Base-by-base conservation (phyloP, 2,888 invertebrate genomes). In the Apamea crenata region DNA sequence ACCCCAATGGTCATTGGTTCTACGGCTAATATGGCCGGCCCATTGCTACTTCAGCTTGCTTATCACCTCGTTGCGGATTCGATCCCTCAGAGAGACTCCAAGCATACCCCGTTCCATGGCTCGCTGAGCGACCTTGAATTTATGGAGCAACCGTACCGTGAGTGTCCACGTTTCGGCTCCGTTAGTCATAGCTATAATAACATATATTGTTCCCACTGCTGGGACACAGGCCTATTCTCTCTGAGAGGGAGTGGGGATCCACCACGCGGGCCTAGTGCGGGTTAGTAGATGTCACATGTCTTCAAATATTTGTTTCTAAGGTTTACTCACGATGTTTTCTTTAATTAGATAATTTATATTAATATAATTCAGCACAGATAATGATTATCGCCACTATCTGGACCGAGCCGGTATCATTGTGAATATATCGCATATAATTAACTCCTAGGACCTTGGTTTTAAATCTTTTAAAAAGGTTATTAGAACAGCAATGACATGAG, bases 361-460 rank as follows among this genome's bases (percentile, higher is more conserved):
- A 71, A 86, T 77, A 32, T 63, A n/a, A 82, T 84, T 74, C 83
- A 67, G 47, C 36, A 12, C 25, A 40, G 63, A 59, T 77, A 66
- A 70, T 86, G 16, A 73, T 65, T 72, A 73, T 50, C 47, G 4
- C 14, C 32, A 36, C 29, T 78, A 86, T 80, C 79, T 74, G 65
- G 53, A 61, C 29, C 10, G 16, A 59, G 65, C 65, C 50, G 47
- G 73, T 63, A 44, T 78, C 40, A 18, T 72, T 59, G 78, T 29
- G 29, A 82, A 74, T 74, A 18, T 68, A 66, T 78, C 50, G n/a
- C 59, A 12, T 65, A 40, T 59, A 59, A 82, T 74, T 47, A 74
- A 86, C 61, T 53, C 70, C 4, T 47, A 32, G 44, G 77, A 74
- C 84, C 84, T 86, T 86, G 86, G 67, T 70, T 85, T 82, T 76